A percentile compares a stretch with the other conserved stretches of the same genome.
Conservation (phyloP, 2,888 invertebrate species). For the Thera obeliscata region DNA sequence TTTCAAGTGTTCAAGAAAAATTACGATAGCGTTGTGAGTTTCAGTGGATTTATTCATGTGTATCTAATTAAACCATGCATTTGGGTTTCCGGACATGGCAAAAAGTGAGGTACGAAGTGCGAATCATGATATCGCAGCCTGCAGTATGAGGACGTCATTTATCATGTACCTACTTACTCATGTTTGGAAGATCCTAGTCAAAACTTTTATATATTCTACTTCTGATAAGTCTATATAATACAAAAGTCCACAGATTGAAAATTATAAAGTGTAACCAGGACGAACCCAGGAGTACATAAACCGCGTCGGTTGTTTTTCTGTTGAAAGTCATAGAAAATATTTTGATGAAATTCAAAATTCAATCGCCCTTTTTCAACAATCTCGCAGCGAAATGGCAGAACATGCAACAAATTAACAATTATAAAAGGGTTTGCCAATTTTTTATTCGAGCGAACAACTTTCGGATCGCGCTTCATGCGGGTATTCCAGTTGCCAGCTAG, state of each 20-base stretch:
- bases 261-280: too few species aligned
- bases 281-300: too few species aligned
- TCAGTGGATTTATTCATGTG: not conserved
- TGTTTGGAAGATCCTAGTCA: too few species aligned
- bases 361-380: constrained; percentile 12
- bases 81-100: not conserved
- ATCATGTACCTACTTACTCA: too few species aligned
- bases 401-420: constrained; percentile 34
- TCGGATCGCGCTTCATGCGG: constrained; percentile 49
- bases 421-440: constrained; percentile 33
- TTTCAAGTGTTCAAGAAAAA: not conserved
- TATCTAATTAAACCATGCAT: not conserved
- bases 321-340: not conserved
- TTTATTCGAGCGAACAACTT: constrained; percentile 27
- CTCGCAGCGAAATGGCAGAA: constrained; percentile 20
- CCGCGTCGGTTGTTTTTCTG: not conserved
- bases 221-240: too few species aligned
- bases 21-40: not conserved
- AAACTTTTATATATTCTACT: too few species aligned
- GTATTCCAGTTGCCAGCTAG: constrained; percentile 68
- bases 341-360: constrained; percentile 15
- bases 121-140: too few species aligned
- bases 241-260: too few species aligned
- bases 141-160: too few species aligned
- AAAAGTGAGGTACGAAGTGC: not conserved